Percentiles rank a stretch among this genome's conserved stretches.
Conservation (phyloP, 2,113 vertebrate genomes). For the Lasiurus borealis region DNA sequence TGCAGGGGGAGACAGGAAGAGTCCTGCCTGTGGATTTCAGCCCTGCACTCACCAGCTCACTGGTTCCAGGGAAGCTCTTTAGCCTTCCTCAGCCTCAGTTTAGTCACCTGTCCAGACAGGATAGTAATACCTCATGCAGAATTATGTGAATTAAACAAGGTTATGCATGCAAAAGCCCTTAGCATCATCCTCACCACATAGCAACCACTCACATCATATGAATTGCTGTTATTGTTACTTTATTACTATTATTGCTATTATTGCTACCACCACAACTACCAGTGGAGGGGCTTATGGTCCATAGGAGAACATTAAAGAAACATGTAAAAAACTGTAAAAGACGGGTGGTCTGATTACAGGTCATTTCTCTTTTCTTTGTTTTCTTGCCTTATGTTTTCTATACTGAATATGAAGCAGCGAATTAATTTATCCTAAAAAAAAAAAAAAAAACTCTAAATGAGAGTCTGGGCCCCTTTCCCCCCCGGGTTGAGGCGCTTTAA, state of each 20-base stretch:
- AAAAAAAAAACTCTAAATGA: too few species aligned
- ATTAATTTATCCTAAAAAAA: constrained; percentile 43
- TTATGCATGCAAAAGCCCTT: background rate
- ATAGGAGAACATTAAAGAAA: background rate
- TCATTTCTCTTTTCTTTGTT: background rate
- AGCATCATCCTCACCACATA: background rate
- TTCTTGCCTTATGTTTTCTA: background rate
- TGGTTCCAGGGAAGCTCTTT: background rate
- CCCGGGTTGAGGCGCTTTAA: background rate
- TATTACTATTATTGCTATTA: background rate
- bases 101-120: background rate
- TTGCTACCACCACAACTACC: background rate
- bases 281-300: background rate
- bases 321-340: background rate
- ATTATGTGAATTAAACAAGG: background rate
- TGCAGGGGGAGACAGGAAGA: background rate
- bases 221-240: background rate
- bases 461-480: background rate
- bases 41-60: background rate
- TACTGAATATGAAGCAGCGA: background rate
- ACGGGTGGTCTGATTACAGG: background rate
- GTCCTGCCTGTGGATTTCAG: background rate
- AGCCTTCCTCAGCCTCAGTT: background rate
- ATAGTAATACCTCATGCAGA: background rate
- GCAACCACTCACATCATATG: background rate